Evolutionary conservation across 2,797 vertebrate genomes (phyloP), one percentile per base, ranked within the genome.

Genomic region (Girardinus metallicus): DNA sequence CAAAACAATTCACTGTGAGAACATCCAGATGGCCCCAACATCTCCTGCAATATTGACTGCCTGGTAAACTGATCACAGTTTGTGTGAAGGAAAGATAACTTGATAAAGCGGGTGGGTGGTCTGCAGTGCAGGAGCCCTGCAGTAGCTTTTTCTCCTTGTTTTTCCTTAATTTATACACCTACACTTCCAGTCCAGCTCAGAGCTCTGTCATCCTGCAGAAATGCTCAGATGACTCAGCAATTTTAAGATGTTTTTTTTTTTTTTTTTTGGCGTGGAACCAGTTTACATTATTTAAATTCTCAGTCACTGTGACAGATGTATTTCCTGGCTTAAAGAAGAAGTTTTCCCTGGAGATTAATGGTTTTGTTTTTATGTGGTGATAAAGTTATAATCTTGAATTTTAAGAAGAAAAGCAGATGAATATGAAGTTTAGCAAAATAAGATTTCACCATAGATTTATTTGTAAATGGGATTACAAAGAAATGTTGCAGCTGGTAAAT

Each of bases 1-100:
- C 66, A 70, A 70, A 18, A 43, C 60, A 64, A 64, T 70, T 70
- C 5, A 5, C 66, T 13, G 66, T 36, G 60, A 70, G 66, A 70
- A 36, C 66, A 26, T 70, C 9, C 66, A n/a, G 39, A 43, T n/a
- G 36, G 39, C 39, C 26, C 66, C 66, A 43, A 1, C 21, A 68
- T 39, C 64, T 68, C 36, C 64, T 41, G 36, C 29, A 41, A 68
- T 66, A 66, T 41, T 41, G 21, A 68, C 64, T 39, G 21, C 36
- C 36, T 70, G 66, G 39, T 70, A 70, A 70, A 43, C 41, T 44
- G 21, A 44, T 44, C 68, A 71, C 39, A 44, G 23, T 71, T 43
- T 71, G 68, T 44, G 68, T 44, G 68, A 44, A 71, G 26, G 41
- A n/a, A 44, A 26, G 12, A 44, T 70, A 70, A 70, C 68, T 44